A percentile compares a stretch with the other conserved stretches of the same genome.
Evolutionary conservation across 2,888 invertebrate genomes (phyloP).

Genomic region (Crematogaster levior): DNA sequence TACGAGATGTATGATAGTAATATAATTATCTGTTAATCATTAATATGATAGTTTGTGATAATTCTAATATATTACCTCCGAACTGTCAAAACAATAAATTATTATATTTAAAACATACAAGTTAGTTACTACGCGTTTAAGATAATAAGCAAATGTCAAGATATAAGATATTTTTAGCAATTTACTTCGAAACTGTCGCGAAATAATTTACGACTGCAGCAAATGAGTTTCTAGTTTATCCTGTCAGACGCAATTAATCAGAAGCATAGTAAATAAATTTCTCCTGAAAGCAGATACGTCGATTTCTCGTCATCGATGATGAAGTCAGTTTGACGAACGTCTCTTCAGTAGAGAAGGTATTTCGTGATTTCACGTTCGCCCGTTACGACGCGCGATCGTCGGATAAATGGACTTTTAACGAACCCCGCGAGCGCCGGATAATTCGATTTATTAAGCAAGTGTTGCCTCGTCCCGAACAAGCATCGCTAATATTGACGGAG

Average conservation of each 20-base stretch:
- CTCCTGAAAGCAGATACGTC: constrained; percentile 41
- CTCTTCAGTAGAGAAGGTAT: constrained; percentile 14
- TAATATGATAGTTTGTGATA: neutral
- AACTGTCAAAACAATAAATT: neutral
- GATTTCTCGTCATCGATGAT: constrained; percentile 55
- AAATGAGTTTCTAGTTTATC: constrained; percentile 42
- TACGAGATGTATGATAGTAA: neutral
- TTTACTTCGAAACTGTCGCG: neutral
- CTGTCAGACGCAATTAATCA: constrained; percentile 50
- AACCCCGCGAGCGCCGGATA: constrained; percentile 68
- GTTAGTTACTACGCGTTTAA: neutral
- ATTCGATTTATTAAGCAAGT: constrained; percentile 70
- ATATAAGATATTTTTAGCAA: constrained; percentile 2
- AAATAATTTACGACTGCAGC: constrained; percentile 1
- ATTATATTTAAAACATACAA: neutral
- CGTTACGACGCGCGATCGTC: constrained; percentile 38
- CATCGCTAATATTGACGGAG: constrained; percentile 64
- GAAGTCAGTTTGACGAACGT: constrained; percentile 51
- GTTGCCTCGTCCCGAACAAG: constrained; percentile 58
- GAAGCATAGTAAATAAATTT: constrained; percentile 38
- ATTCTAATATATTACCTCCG: neutral
- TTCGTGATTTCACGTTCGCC: constrained; percentile 58
- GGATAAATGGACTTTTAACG: constrained; percentile 71
- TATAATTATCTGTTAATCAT: too few relatives aligned
- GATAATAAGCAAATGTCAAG: neutral